Evolutionary conservation across 2,888 invertebrate genomes (phyloP).

Genomic region (Panopea generosa): DNA sequence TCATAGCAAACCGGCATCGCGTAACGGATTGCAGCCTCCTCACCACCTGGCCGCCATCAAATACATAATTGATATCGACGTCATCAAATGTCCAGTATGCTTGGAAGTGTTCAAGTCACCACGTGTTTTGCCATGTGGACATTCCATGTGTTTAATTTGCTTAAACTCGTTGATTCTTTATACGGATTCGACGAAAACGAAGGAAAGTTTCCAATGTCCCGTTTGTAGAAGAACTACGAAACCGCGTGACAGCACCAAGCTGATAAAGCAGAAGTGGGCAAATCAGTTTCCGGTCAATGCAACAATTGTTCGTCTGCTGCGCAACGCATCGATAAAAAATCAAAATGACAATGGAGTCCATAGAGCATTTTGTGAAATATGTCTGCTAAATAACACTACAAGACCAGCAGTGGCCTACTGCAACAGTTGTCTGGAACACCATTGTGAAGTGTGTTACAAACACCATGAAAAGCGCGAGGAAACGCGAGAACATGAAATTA

Average conservation of each 20-base stretch:
- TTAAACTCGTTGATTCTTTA: slow-evolving; percentile 50
- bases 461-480: slow-evolving; percentile 51
- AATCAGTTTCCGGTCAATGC: slow-evolving; percentile 54
- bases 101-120: slow-evolving; percentile 59
- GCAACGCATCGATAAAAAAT: slow-evolving; percentile 45
- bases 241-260: slow-evolving; percentile 28
- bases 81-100: slow-evolving; percentile 60
- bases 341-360: slow-evolving; percentile 33
- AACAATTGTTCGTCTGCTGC: slow-evolving; percentile 36
- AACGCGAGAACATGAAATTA: slow-evolving; percentile 48
- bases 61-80: slow-evolving; percentile 53
- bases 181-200: slow-evolving; percentile 45
- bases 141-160: slow-evolving; percentile 52
- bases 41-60: slow-evolving; percentile 40
- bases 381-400: slow-evolving; percentile 53
- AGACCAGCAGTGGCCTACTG: slow-evolving; percentile 32
- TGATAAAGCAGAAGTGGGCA: slow-evolving; percentile 51
- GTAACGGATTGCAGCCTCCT: slow-evolving; percentile 20
- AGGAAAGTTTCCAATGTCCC: slow-evolving; percentile 50
- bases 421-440: slow-evolving; percentile 53
- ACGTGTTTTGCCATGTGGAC: slow-evolving; percentile 57
- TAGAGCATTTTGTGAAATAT: slow-evolving; percentile 58
- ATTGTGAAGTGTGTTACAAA: slow-evolving; percentile 46
- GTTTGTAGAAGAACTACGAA: slow-evolving; percentile 43
- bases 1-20: slow-evolving; percentile 4